These are phyloP conservation scores for Aphrophora alni DNA, from an alignment of 2,888 invertebrate species.

Conservation along the genomic window DNA sequence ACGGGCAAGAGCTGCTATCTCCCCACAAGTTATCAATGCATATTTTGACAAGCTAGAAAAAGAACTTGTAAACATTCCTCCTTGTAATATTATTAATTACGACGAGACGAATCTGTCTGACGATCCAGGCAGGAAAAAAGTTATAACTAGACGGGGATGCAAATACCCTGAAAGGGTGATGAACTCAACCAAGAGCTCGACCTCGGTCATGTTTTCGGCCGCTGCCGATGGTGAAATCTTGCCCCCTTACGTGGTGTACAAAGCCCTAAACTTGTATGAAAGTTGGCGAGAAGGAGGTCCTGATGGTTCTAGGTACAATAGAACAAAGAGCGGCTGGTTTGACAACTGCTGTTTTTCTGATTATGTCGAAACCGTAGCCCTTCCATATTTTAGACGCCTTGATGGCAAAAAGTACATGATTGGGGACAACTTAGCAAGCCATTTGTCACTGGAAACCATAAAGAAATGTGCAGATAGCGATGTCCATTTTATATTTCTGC, in stretches of 20 bases:
- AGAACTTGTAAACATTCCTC: constrained; percentile 39
- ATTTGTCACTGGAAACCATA: constrained; percentile 48
- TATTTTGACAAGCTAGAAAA: constrained; percentile 44
- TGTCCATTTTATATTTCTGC: constrained; percentile 52
- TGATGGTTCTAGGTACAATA: constrained; percentile 47
- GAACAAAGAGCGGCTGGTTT: constrained; percentile 53
- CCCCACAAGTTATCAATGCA: constrained; percentile 27
- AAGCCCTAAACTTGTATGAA: constrained; percentile 39
- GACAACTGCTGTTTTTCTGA: constrained; percentile 51
- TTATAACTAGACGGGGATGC: constrained; percentile 39
- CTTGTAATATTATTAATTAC: constrained; percentile 43
- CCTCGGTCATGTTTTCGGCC: constrained; percentile 43
- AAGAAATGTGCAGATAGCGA: constrained; percentile 50
- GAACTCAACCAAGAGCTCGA: constrained; percentile 37
- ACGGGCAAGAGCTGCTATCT: constrained; percentile 34
- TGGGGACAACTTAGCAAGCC: constrained; percentile 53
- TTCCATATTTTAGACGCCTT: constrained; percentile 48
- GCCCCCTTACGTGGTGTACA: constrained; percentile 43
- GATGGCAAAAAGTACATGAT: constrained; percentile 53
- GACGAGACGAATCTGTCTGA: constrained; percentile 52
- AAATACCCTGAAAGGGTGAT: constrained; percentile 43
- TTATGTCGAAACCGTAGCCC: constrained; percentile 50
- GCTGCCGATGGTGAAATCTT: constrained; percentile 40
- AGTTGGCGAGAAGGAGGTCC: constrained; percentile 43
- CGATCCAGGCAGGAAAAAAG: constrained; percentile 47